phyloP scores from a whole-genome alignment of 2,888 invertebrate genomes.

The Campopleginae sp. region DNA sequence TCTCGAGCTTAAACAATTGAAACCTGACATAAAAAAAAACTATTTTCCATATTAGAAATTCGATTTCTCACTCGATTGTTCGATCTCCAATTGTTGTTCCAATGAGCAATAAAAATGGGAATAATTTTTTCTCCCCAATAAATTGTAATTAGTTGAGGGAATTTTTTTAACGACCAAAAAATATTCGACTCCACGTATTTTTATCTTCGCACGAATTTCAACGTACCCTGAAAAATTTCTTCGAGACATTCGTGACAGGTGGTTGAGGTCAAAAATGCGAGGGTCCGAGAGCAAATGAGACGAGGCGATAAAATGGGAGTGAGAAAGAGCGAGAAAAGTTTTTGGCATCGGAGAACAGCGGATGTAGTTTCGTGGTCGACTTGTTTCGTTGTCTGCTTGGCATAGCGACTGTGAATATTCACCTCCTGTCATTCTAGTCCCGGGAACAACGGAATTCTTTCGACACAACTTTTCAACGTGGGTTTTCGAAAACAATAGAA shows the following conservation, averaged over 20 bases:
- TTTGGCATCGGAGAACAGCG: conserved; percentile 74
- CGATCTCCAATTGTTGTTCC: no score
- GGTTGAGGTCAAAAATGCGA: conserved; percentile 52
- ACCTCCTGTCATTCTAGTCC: conserved; percentile 19
- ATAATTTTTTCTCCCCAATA: no score
- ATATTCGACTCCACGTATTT: conserved; percentile 7
- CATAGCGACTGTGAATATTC: conserved; percentile 60
- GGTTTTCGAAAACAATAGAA: no score
- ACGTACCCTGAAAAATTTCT: conserved; percentile 9
- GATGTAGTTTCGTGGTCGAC: conserved; percentile 84
- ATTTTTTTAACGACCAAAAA: background rate
- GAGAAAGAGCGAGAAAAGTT: conserved; percentile 70
- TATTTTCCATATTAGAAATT: background rate
- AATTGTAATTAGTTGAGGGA: no score
- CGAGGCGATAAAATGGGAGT: background rate
- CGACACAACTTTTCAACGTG: background rate
- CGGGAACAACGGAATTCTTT: background rate
- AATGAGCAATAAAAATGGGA: no score
- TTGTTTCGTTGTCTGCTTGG: conserved; percentile 76
- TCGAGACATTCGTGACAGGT: conserved; percentile 50
- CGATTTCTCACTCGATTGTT: no score
- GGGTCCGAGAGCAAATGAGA: conserved; percentile 59
- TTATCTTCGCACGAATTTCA: conserved; percentile 1
- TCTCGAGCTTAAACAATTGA: background rate
- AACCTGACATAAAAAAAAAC: background rate